These are phyloP conservation scores for Solenopsis fugax DNA, from an alignment of 1,140 invertebrate genomes.

Conservation along the genomic window DNA sequence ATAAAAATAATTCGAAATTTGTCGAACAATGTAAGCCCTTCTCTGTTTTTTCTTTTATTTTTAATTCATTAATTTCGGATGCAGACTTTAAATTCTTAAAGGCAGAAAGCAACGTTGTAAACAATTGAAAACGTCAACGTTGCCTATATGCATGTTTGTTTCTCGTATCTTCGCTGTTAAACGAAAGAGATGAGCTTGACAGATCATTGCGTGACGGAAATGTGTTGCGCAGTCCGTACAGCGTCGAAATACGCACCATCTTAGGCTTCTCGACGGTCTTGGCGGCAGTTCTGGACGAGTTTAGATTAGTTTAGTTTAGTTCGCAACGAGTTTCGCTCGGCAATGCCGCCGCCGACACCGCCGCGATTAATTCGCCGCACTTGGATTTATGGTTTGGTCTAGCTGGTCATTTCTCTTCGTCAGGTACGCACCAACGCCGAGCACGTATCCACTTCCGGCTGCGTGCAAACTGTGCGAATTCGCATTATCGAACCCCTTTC, in stretches of 20 bases:
- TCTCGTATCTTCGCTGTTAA: not conserved
- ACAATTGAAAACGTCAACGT: not conserved
- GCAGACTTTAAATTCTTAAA: not conserved
- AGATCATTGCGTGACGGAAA: slow-evolving; percentile 47
- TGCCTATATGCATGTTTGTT: not conserved
- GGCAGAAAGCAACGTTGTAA: not conserved
- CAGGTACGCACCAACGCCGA: slow-evolving; percentile 70
- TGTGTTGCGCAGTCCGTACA: slow-evolving; percentile 9
- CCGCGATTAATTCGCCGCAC: slow-evolving; percentile 83
- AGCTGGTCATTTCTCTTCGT: slow-evolving; percentile 84
- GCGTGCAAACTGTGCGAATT: slow-evolving; percentile 59
- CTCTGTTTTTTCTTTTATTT: not conserved
- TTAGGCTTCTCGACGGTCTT: slow-evolving; percentile 75
- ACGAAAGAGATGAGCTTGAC: slow-evolving; percentile 32
- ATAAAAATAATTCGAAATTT: not conserved
- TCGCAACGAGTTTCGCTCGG: slow-evolving; percentile 83
- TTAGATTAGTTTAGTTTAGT: slow-evolving; percentile 86
- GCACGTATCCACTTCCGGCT: slow-evolving; percentile 55
- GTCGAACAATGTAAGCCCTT: not conserved
- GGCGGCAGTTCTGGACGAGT: slow-evolving; percentile 81
- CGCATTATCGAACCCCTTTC: slow-evolving; percentile 45
- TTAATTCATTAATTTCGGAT: not conserved
- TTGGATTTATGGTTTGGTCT: slow-evolving; percentile 83
- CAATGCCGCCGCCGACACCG: slow-evolving; percentile 61
- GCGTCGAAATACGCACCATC: slow-evolving; percentile 70